Base-by-base conservation (phyloP, 2,888 invertebrate genomes). In the Tetanocera ferruginea region DNA sequence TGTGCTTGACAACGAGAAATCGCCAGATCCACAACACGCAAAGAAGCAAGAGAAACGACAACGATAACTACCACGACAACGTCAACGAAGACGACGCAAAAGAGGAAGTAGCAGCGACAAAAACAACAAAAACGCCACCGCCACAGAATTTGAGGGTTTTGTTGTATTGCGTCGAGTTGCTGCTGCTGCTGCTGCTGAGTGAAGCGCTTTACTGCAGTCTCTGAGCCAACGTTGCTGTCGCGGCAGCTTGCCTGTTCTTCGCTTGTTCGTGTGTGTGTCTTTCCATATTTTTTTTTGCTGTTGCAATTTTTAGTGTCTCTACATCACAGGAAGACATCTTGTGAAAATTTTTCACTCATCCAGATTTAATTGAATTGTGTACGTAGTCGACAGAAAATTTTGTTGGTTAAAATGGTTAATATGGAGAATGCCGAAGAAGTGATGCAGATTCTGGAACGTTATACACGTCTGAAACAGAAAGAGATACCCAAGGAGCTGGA, bases 401-500 rank as follows among this genome's bases (percentile, higher is more conserved):
- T 11, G 3, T 55, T n/a, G 3, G 9, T 25, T 28, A 75, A 66
- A 3, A 83, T 82, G 82, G 83, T 83, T 64, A 75, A 75, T 19
- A 89, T 96, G 95, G 96, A 96, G 90, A 96, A 96, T 89, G 93
- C 95, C 70, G 96, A 96, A 90, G 95, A 95, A 91, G 93, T 96
- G 84, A 91, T 95, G 86, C 95, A 96, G 88, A 94, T 94, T 83
- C 91, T 96, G 79, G 96, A 96, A 89, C 95, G 96, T 86, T 96
- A 95, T 88, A 93, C 95, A 62, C 95, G 96, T 90, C 92, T 91
- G 60, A 92, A 92, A 84, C 93, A 93, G 17, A 94, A 94, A 89
- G 95, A 95, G 85, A 96, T 98, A 85, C 97, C 97, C 25, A 93
- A 94, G 81, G 94, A 96, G 87, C 91, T 98, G 79, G 97, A 98